Percentiles rank a stretch among this genome's conserved stretches.
Evolutionary conservation across 1,140 invertebrate species (phyloP).

Genomic region (Philopotamus ludificatus): DNA sequence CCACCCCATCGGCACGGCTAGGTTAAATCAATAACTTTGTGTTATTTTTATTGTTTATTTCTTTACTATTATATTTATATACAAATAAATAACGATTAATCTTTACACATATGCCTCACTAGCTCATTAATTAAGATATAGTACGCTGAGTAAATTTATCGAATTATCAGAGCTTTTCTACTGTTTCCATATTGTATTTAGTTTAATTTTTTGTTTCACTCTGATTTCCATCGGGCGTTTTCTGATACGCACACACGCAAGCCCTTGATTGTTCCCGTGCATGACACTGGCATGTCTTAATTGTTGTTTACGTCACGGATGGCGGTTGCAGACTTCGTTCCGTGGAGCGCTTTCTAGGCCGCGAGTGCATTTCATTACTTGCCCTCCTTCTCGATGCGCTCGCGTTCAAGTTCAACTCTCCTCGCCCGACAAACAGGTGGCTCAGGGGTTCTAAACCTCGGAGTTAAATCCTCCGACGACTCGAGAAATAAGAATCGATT

Average conservation of each 20-base stretch:
- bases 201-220: too few relatives aligned
- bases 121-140: background rate
- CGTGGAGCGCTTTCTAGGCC: constrained; percentile 13
- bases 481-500: background rate
- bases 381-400: background rate
- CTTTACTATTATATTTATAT: background rate
- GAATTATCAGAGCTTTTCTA: too few relatives aligned
- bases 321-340: background rate
- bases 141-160: too few relatives aligned
- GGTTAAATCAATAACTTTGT: too few relatives aligned
- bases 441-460: background rate
- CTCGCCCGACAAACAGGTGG: background rate
- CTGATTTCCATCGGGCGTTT: too few relatives aligned
- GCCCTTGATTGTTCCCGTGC: background rate
- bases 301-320: constrained; percentile 39
- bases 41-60: too few relatives aligned
- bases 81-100: background rate
- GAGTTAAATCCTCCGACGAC: background rate
- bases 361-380: constrained; percentile 6
- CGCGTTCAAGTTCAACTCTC: background rate
- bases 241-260: background rate
- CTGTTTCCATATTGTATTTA: too few relatives aligned
- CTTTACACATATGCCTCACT: background rate
- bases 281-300: constrained; percentile 26
- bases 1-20: too few relatives aligned